Base-by-base conservation (phyloP, 2,797 vertebrate species). In the Gymnopithys bicolor region DNA sequence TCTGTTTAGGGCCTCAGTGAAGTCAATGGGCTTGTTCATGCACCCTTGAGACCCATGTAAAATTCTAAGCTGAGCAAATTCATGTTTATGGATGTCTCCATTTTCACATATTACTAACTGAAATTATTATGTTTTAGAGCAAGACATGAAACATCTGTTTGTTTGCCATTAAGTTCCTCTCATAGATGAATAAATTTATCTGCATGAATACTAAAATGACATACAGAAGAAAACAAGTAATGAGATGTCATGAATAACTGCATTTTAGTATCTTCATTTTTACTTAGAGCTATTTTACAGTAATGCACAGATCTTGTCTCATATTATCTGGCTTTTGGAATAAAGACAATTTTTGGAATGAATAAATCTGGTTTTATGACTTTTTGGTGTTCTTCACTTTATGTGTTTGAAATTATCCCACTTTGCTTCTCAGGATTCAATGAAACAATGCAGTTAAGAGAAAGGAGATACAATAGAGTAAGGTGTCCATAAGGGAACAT, bases 21-120 rank as follows among this genome's bases (percentile, higher is more conserved):
- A 76, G 9, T 63, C 39, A 51, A 0, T 19, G 11, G 32, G 1
- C 10, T 25, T 51, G 15, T 23, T 46, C 1, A 1, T 4, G 19
- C 8, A 55, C 3, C 15, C 9, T 76, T 45, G 70, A 88, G 15
- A 10, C 9, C 19, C 17, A 8, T 35, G 24, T 7, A 64, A 84
- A 82, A 71, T 13, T n/a, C 13, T 18, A 33, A 59, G 1, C 16
- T 37, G 37, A 37, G 37, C 37, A 37, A 79, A 28, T 28, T 48
- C 10, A 4, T 19, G 1, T 67, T 69, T 76, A 58, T 30, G 21
- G 35, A 49, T 90, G 7, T 27, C 23, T 89, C 25, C 25, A 59
- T 10, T 69, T 80, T 39, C 48, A 55, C 18, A 11, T 15, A 41
- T 59, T 81, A 17, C 32, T 80, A 56, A 41, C 14, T 68, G 46